Percentiles rank a stretch among this genome's conserved stretches.
phyloP scores from a whole-genome alignment of 23 tunicate species.

The Ascidia mentula region DNA sequence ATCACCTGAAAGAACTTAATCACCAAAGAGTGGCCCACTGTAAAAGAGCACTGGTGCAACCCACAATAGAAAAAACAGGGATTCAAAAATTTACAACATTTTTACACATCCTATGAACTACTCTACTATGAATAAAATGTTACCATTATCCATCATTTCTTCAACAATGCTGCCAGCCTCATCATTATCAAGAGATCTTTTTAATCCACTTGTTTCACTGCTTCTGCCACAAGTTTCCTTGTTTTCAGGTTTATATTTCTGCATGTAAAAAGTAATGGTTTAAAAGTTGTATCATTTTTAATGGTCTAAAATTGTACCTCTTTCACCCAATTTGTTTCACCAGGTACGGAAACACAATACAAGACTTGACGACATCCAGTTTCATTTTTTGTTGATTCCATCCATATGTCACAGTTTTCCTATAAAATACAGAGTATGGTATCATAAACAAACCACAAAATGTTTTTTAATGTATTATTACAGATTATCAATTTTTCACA shows the following conservation, averaged over 20 bases:
- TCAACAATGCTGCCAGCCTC: too few relatives aligned
- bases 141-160: slow-evolving; percentile 31
- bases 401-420: slow-evolving; percentile 19
- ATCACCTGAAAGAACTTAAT: too few relatives aligned
- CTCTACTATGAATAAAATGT: neutral
- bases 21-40: too few relatives aligned
- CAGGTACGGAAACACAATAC: slow-evolving; percentile 76
- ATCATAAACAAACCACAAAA: neutral
- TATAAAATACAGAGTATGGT: neutral
- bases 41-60: too few relatives aligned
- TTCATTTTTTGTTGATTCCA: slow-evolving; percentile 15
- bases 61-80: too few relatives aligned
- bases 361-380: slow-evolving; percentile 66
- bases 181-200: slow-evolving; percentile 29
- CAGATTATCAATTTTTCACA: too few relatives aligned
- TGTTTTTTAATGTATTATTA: neutral
- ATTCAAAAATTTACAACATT: too few relatives aligned
- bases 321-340: slow-evolving; percentile 67
- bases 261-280: neutral
- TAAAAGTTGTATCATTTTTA: neutral
- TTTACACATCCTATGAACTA: neutral
- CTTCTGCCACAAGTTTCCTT: neutral
- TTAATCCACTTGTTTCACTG: slow-evolving; percentile 8
- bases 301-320: slow-evolving; percentile 17
- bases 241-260: neutral